phyloP scores from a whole-genome alignment of 2,113 vertebrate genomes.

The Pleuronectes platessa region DNA sequence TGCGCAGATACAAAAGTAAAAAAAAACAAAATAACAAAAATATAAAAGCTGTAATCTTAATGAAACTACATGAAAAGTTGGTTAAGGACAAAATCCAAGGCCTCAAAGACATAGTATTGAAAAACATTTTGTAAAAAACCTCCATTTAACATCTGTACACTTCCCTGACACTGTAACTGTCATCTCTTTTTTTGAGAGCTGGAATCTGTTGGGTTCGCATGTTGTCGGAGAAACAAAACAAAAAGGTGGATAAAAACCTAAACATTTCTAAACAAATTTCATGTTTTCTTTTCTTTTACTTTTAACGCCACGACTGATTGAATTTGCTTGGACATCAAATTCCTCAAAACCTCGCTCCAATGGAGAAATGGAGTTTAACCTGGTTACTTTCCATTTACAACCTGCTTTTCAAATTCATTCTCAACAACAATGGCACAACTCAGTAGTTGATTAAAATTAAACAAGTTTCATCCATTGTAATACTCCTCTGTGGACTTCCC shows the following conservation, averaged over 20 bases:
- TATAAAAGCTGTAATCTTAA: constrained; percentile 56
- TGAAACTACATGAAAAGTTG: constrained; percentile 52
- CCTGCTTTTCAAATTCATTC: constrained; percentile 39
- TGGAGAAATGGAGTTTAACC: constrained; percentile 17
- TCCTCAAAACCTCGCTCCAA: constrained; percentile 31
- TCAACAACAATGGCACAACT: constrained; percentile 58
- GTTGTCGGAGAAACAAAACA: constrained; percentile 22
- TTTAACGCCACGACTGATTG: constrained; percentile 1
- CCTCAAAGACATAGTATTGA: constrained; percentile 56
- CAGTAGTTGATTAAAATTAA: constrained; percentile 82
- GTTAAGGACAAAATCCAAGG: constrained; percentile 63
- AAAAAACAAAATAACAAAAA: constrained; percentile 24
- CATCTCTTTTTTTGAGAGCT: background rate
- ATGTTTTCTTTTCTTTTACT: background rate
- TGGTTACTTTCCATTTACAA: constrained; percentile 7
- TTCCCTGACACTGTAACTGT: constrained; percentile 41
- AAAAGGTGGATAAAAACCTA: constrained; percentile 6
- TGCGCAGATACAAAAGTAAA: constrained; percentile 45
- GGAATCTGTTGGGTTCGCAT: constrained; percentile 19
- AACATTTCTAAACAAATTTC: background rate
- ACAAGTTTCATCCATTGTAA: constrained; percentile 62
- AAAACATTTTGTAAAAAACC: constrained; percentile 55
- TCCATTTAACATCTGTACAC: constrained; percentile 60
- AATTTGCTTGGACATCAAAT: constrained; percentile 15
- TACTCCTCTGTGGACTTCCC: constrained; percentile 51